These are phyloP conservation scores for Siphlonurus alternatus DNA, from an alignment of 2,888 invertebrate genomes.

Conservation along the genomic window DNA sequence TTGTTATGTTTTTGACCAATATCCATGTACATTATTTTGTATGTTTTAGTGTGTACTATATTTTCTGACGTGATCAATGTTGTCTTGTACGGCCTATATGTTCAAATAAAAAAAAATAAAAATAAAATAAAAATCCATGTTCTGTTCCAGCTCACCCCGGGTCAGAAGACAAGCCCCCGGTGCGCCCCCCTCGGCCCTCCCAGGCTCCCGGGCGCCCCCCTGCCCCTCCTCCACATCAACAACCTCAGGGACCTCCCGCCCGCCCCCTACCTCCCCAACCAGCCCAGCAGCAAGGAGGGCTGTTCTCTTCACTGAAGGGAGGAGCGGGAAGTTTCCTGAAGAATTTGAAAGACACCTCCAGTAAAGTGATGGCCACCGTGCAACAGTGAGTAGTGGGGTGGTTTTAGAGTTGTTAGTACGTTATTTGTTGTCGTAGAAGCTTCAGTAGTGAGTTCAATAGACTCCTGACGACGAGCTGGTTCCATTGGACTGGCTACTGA, in stretches of 20 bases:
- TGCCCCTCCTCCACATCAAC: conserved; percentile 20
- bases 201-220: conserved; percentile 21
- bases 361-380: conserved; percentile 92
- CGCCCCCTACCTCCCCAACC: conserved; percentile 14
- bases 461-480: no score
- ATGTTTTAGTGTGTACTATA: no score
- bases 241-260: conserved; percentile 20
- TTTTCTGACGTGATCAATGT: no score
- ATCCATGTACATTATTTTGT: no score
- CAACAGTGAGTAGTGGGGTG: conserved; percentile 63
- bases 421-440: background rate
- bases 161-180: conserved; percentile 18
- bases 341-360: conserved; percentile 88
- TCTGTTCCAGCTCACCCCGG: background rate
- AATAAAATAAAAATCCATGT: no score
- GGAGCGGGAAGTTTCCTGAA: conserved; percentile 87
- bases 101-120: no score
- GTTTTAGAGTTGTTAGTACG: background rate
- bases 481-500: no score
- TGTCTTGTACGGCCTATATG: no score
- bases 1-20: no score
- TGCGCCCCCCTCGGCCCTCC: conserved; percentile 25
- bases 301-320: conserved; percentile 75
- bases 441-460: no score
- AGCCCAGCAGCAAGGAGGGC: conserved; percentile 30